phyloP scores from a whole-genome alignment of 2,888 invertebrate genomes.

The Siphonodentalium dalli region DNA sequence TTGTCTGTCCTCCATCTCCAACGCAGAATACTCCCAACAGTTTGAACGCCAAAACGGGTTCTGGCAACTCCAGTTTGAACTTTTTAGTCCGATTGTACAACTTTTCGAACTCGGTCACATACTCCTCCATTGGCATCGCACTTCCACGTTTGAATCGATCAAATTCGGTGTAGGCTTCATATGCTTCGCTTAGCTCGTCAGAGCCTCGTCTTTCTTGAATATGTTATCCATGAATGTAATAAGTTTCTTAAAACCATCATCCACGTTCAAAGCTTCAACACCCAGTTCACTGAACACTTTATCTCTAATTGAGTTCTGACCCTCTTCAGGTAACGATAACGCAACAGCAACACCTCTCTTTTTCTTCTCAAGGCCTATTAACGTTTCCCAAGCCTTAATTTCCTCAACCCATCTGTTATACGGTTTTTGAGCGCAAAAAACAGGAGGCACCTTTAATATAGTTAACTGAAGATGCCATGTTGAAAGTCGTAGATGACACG shows the following conservation, averaged over 20 bases:
- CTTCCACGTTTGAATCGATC: constrained; percentile 14
- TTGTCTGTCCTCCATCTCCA: constrained; percentile 22
- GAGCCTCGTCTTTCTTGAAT: constrained; percentile 22
- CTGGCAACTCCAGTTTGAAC: constrained; percentile 20
- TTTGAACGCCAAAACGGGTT: constrained; percentile 23
- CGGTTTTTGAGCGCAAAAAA: constrained; percentile 13
- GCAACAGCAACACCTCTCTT: constrained; percentile 15
- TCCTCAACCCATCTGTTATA: constrained; percentile 24
- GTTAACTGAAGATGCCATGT: constrained; percentile 10
- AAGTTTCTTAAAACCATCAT: constrained; percentile 14
- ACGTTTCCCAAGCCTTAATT: constrained; percentile 19
- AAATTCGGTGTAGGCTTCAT: constrained; percentile 25
- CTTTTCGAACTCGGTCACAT: constrained; percentile 25
- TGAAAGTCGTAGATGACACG: too few species aligned
- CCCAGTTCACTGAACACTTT: constrained; percentile 20
- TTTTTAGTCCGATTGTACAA: constrained; percentile 14
- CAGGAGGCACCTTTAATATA: constrained; percentile 16
- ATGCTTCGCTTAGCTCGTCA: constrained; percentile 21
- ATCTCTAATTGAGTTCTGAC: constrained; percentile 16
- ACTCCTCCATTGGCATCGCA: constrained; percentile 16
- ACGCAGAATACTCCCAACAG: constrained; percentile 12
- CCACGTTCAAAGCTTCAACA: constrained; percentile 14
- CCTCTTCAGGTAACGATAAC: constrained; percentile 17
- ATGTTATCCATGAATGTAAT: constrained; percentile 21
- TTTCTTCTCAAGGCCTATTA: constrained; percentile 17